Conservation (phyloP, 1,140 invertebrate genomes). For the Ceratina calcarata region DNA sequence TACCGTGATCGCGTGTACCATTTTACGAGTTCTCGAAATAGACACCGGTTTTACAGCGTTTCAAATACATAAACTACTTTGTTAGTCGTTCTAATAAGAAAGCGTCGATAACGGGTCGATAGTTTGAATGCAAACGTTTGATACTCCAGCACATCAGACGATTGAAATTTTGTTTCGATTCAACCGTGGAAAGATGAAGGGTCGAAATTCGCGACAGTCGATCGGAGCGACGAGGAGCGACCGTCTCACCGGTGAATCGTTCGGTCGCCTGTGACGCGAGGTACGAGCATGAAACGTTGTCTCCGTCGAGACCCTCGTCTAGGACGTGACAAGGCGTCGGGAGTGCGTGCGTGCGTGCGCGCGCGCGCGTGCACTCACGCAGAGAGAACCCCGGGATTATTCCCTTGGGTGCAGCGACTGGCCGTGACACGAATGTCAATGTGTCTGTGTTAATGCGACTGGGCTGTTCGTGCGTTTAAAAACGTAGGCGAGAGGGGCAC, state of each 20-base stretch:
- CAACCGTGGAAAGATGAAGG: too few relatives aligned
- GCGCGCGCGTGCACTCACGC: slow-evolving; percentile 22
- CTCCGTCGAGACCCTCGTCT: slow-evolving; percentile 11
- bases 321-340: slow-evolving; percentile 28
- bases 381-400: slow-evolving; percentile 31
- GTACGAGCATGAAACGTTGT: slow-evolving; percentile 15
- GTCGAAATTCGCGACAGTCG: too few relatives aligned
- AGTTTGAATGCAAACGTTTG: too few relatives aligned
- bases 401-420: slow-evolving; percentile 73
- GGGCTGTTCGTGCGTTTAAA: slow-evolving; percentile 62
- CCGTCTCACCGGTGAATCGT: too few relatives aligned
- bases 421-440: slow-evolving; percentile 78
- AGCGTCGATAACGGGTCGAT: too few relatives aligned
- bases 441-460: slow-evolving; percentile 65
- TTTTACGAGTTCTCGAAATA: background rate
- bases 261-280: background rate
- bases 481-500: slow-evolving; percentile 68
- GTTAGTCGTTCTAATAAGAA: background rate
- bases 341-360: background rate
- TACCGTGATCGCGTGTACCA: background rate
- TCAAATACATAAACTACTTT: background rate
- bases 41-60: background rate
- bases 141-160: too few relatives aligned
- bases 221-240: too few relatives aligned
- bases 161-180: too few relatives aligned